A percentile compares a stretch with the other conserved stretches of the same genome.
Evolutionary conservation across 2,797 vertebrate species (phyloP).

Genomic region (Macrochelys suwanniensis): DNA sequence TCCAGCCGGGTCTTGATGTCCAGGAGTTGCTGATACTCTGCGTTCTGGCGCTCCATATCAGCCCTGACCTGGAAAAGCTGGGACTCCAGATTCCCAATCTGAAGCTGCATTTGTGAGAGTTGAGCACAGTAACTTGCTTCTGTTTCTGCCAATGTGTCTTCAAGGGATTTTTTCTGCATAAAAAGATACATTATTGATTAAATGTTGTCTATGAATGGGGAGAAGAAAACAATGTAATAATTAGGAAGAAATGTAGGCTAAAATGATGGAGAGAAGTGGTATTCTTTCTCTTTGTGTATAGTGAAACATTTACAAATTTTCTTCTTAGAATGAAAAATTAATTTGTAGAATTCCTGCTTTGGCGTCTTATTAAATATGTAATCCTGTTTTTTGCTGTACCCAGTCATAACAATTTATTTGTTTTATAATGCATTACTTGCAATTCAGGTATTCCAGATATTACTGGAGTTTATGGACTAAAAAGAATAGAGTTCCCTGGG

Average conservation of each 20-base stretch:
- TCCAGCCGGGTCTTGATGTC: conserved; percentile 84
- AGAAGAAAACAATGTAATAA: not conserved
- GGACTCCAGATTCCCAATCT: conserved; percentile 78
- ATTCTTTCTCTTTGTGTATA: not conserved
- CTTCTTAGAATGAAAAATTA: not conserved
- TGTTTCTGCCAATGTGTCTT: conserved; percentile 80
- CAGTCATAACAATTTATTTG: not conserved
- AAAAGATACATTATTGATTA: not conserved
- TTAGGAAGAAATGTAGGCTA: not conserved
- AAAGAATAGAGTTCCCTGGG: not conserved
- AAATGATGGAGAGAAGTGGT: not conserved
- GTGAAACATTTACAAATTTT: not conserved
- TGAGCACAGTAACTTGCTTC: conserved; percentile 80
- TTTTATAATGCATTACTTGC: not conserved
- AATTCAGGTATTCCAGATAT: not conserved
- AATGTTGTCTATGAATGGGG: not conserved
- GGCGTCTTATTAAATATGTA: not conserved
- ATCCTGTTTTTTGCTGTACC: not conserved
- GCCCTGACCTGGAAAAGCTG: conserved; percentile 82
- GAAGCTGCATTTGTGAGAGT: conserved; percentile 80
- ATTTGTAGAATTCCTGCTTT: not conserved
- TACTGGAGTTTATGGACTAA: not conserved
- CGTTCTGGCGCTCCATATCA: conserved; percentile 79
- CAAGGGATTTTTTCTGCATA: conserved; percentile 83
- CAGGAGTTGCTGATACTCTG: conserved; percentile 79